Conservation (phyloP, 1,140 invertebrate species). For the Papilio machaon region DNA sequence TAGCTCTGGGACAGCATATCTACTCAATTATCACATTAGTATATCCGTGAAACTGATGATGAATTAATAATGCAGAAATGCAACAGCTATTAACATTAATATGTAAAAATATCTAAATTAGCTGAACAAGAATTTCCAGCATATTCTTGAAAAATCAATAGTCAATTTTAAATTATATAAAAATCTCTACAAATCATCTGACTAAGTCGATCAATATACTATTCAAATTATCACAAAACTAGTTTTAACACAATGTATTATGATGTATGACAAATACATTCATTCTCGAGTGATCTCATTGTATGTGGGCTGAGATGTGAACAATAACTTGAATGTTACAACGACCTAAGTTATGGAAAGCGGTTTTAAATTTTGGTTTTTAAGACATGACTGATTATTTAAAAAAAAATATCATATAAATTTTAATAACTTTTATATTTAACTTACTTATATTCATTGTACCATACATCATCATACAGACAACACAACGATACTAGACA, state of each 20-base stretch:
- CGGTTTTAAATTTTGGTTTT: background rate
- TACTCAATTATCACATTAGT: too few species aligned
- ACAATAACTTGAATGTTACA: background rate
- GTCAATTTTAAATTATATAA: too few species aligned
- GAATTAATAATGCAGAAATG: background rate
- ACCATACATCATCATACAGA: too few species aligned
- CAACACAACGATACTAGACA: background rate
- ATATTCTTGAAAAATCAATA: background rate
- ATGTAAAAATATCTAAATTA: background rate
- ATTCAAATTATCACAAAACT: background rate
- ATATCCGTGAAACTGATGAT: too few species aligned
- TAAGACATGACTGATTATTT: background rate
- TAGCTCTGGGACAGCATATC: too few species aligned
- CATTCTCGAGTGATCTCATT: background rate
- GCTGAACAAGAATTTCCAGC: background rate
- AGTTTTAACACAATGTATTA: background rate
- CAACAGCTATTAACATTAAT: background rate
- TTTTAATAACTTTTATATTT: background rate
- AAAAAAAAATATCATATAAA: background rate
- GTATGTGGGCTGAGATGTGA: background rate
- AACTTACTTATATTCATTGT: too few species aligned
- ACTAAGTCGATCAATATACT: background rate
- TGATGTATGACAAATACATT: slow-evolving; percentile 19
- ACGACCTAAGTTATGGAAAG: background rate
- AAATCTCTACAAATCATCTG: background rate